Base-by-base conservation (phyloP, 2,797 vertebrate species). In the Labeo calbasu region DNA sequence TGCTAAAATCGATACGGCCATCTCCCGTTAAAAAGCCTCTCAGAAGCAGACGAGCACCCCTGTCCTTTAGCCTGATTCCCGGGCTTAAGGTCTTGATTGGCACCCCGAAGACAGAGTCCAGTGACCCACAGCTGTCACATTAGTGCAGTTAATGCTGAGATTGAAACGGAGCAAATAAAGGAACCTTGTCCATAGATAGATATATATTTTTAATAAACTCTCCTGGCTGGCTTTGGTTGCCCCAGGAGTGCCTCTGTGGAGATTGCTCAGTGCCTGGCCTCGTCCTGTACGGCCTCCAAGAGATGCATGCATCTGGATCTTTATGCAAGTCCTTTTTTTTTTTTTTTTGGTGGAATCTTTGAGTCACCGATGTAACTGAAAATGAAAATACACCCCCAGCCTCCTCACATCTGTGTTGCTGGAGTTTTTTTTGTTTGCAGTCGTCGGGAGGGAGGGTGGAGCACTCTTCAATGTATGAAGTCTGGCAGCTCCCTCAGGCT, bases 111-210 rank as follows among this genome's bases (percentile, higher is more conserved):
- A 91, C 86, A 89, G 71, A 90, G 93, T 90, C 90, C 92, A 88
- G 90, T 95, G 95, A 96, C 95, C 95, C 95, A 93, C 94, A 95
- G 93, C 95, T 96, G 94, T 95, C 93, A 94, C 93, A 95, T 95
- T 95, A 96, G 93, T 89, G 86, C 91, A 92, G 94, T 95, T 95
- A 96, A 96, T 95, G 92, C 92, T 90, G 91, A 94, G 93, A 94
- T 95, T 94, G 94, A 94, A 94, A 92, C 90, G 55, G 92, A 94
- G 93, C 94, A 95, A 94, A 94, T 94, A 95, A 94, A 94, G 94
- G 94, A 94, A 94, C 93, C 94, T 77, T 91, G 90, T 92, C 91
- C 91, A 91, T 88, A 92, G 92, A 88, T 92, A 86, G 36, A 50
- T 76, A 65, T 46, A 48, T 78, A 78, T 94, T 94, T 95, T 86